phyloP scores from a whole-genome alignment of 1,140 invertebrate species.

The Euglossa dilemma region DNA sequence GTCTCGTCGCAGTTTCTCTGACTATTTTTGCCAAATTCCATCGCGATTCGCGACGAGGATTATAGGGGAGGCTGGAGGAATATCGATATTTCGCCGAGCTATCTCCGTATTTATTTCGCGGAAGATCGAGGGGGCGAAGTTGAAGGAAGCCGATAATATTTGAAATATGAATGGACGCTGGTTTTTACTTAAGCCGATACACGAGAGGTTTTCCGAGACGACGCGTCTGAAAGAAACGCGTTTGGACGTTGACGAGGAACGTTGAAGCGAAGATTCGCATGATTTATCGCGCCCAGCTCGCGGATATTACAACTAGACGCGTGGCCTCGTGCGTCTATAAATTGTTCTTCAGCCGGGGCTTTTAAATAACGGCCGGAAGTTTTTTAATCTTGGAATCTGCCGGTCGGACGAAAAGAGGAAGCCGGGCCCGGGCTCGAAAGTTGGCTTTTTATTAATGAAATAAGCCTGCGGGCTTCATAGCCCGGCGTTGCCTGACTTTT shows the following conservation, averaged over 20 bases:
- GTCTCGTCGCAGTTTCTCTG: no score
- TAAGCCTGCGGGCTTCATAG: conserved; percentile 32
- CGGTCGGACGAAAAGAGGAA: conserved; percentile 2
- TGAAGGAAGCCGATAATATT: not conserved
- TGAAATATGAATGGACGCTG: not conserved
- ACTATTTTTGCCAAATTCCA: no score
- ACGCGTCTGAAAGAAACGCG: not conserved
- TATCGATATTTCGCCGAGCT: no score
- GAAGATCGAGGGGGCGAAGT: no score
- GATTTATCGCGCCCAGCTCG: conserved; percentile 51
- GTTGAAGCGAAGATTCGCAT: conserved; percentile 23
- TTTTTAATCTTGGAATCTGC: conserved; percentile 46
- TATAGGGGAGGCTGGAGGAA: no score
- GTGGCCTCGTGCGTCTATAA: conserved; percentile 15
- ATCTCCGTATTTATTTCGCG: no score
- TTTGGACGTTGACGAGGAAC: conserved; percentile 51
- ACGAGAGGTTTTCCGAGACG: not conserved
- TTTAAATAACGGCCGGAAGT: conserved; percentile 24
- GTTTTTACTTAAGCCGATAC: not conserved
- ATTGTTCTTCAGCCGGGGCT: not conserved
- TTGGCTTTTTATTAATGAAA: conserved; percentile 43
- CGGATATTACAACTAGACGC: conserved; percentile 10
- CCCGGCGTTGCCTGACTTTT: not conserved
- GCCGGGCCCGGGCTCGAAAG: not conserved
- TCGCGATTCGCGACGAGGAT: no score